Conservation (phyloP, 2,113 vertebrate genomes). For the Psophia crepitans region DNA sequence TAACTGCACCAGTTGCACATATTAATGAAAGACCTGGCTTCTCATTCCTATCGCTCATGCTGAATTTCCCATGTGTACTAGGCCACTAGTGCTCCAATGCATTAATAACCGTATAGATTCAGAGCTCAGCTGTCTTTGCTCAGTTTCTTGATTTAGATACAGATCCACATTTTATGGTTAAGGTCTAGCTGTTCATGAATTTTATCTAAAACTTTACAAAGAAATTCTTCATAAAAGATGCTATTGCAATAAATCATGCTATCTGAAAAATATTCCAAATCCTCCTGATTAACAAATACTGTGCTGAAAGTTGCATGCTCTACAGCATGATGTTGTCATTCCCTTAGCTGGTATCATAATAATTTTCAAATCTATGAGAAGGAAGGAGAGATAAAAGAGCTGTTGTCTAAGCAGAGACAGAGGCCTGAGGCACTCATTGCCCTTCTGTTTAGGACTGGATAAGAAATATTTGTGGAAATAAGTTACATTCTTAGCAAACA, state of each 20-base stretch:
- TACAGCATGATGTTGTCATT: neutral
- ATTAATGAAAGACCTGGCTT: neutral
- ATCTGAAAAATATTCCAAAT: neutral
- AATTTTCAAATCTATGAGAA: neutral
- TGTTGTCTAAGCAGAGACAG: neutral
- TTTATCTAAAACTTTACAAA: neutral
- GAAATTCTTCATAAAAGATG: neutral
- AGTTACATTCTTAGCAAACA: neutral
- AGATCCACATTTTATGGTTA: neutral
- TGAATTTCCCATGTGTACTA: neutral
- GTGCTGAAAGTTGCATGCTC: neutral
- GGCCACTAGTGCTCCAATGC: neutral
- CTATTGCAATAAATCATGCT: neutral
- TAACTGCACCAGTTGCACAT: neutral
- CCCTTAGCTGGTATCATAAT: neutral
- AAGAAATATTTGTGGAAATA: neutral
- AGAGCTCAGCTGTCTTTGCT: neutral
- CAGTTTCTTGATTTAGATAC: neutral
- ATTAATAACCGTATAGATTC: neutral
- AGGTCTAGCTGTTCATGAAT: neutral
- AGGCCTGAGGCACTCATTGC: neutral
- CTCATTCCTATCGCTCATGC: neutral
- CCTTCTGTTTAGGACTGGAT: neutral
- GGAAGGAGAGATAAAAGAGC: neutral
- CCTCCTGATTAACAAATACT: neutral